Evolutionary conservation across 1,140 invertebrate genomes (phyloP), one percentile per base, ranked within the genome.

Genomic region (Euura saliciscinereae): DNA sequence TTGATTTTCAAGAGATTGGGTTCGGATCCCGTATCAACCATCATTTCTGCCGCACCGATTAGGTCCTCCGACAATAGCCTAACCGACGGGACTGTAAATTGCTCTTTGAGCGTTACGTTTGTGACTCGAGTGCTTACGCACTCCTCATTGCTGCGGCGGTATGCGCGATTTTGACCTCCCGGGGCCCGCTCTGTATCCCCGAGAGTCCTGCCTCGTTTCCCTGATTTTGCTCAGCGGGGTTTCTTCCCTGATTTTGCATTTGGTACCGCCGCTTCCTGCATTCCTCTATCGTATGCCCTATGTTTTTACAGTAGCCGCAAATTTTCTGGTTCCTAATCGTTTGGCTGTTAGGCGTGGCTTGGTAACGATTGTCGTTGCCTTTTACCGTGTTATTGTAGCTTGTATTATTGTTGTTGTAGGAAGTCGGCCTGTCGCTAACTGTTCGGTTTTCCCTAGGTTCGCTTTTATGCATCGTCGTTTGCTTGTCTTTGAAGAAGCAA

Each of bases 341-440:
- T 8, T 2, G n/a, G n/a, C n/a, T n/a, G n/a, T n/a, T n/a, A n/a
- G n/a, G n/a, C n/a, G n/a, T n/a, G n/a, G n/a, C 65, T 59, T 76
- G 43, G 65, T 70, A 59, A 28, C n/a, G 28, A 70, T 59, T n/a
- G 69, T 70, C 8, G 69, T 45, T 13, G 69, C 46, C 7, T 46
- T 51, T 10, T 28, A 59, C 44, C 69, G 6, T n/a, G 51, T 70
- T 13, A 43, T 13, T 10, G 7, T 46, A 6, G 46, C 45, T 2
- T 59, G n/a, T 13, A 13, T 43, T 7, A 70, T 70, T 43, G 3
- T 51, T 2, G 69, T 59, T 51, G 51, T 70, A 43, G 43, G 28
- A 2, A 70, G 51, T 10, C 43, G 51, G 2, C 43, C 65, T 70
- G 8, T 2, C 44, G 42, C 10, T n/a, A 43, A 51, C n/a, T n/a